Evolutionary conservation across 2,888 invertebrate genomes (phyloP).

Genomic region (Tetragnatha montana): DNA sequence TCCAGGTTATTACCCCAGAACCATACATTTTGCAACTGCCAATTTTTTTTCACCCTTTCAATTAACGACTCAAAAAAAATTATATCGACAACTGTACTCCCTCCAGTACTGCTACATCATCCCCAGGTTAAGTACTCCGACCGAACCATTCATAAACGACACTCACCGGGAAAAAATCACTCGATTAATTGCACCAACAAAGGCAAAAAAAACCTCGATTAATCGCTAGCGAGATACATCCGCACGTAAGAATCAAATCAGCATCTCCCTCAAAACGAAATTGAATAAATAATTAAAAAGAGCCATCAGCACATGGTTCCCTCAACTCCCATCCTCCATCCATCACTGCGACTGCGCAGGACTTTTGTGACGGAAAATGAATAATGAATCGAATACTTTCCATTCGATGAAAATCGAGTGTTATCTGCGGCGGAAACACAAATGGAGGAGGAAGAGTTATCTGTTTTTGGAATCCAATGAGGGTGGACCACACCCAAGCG

Average conservation of each 20-base stretch:
- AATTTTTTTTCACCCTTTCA: neutral
- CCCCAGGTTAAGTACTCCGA: neutral
- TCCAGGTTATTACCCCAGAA: too few species aligned
- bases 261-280: constrained; percentile 43
- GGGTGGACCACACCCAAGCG: constrained; percentile 54
- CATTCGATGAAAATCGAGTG: constrained; percentile 56
- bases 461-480: constrained; percentile 63
- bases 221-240: neutral
- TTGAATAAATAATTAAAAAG: constrained; percentile 71
- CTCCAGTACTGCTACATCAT: neutral
- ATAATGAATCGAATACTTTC: constrained; percentile 66
- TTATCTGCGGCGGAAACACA: constrained; percentile 59
- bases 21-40: too few species aligned
- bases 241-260: constrained; percentile 69
- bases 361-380: constrained; percentile 40
- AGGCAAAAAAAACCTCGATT: neutral
- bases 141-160: neutral
- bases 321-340: constrained; percentile 32
- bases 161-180: neutral
- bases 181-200: neutral
- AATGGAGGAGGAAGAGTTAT: constrained; percentile 64
- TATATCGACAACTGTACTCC: neutral
- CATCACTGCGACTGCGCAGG: constrained; percentile 12
- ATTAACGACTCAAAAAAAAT: neutral
- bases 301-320: constrained; percentile 23